phyloP scores from a whole-genome alignment of 2,888 invertebrate species.

The Drosophila tripunctata region DNA sequence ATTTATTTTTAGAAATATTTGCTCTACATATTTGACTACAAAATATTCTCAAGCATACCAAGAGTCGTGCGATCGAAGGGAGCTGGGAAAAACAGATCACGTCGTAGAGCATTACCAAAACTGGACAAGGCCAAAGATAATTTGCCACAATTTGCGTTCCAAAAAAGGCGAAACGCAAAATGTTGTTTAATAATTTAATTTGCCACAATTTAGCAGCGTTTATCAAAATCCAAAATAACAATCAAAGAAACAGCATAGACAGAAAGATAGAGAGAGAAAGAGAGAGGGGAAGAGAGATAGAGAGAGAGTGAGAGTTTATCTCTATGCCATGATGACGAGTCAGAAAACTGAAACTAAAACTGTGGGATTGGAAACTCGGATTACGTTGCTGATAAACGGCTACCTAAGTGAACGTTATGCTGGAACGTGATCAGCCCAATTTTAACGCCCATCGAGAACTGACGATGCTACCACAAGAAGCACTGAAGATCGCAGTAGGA shows the following conservation, averaged over 20 bases:
- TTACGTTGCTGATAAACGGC: slow-evolving; percentile 74
- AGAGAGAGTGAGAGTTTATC: slow-evolving; percentile 15
- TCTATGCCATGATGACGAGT: slow-evolving; percentile 45
- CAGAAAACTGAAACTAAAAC: slow-evolving; percentile 38
- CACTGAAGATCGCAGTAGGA: neutral
- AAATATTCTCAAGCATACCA: neutral
- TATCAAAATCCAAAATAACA: slow-evolving; percentile 70
- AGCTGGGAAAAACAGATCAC: slow-evolving; percentile 10
- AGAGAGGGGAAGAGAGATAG: slow-evolving; percentile 15
- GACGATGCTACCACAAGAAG: slow-evolving; percentile 66
- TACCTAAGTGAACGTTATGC: slow-evolving; percentile 75
- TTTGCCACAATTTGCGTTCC: slow-evolving; percentile 76
- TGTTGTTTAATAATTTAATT: slow-evolving; percentile 83
- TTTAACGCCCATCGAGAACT: slow-evolving; percentile 81
- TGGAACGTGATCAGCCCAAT: slow-evolving; percentile 83
- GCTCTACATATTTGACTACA: neutral
- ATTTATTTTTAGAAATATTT: neutral
- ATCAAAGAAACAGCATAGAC: slow-evolving; percentile 29
- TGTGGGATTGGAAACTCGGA: slow-evolving; percentile 63
- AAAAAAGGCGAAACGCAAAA: slow-evolving; percentile 63
- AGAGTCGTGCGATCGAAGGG: neutral
- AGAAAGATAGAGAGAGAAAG: slow-evolving; percentile 6
- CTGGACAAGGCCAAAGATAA: slow-evolving; percentile 80
- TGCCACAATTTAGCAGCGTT: slow-evolving; percentile 83
- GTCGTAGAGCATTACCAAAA: slow-evolving; percentile 54